Percentiles rank a stretch among this genome's conserved stretches.
Conservation (phyloP, 2,797 vertebrate species). For the Psittacula echo region DNA sequence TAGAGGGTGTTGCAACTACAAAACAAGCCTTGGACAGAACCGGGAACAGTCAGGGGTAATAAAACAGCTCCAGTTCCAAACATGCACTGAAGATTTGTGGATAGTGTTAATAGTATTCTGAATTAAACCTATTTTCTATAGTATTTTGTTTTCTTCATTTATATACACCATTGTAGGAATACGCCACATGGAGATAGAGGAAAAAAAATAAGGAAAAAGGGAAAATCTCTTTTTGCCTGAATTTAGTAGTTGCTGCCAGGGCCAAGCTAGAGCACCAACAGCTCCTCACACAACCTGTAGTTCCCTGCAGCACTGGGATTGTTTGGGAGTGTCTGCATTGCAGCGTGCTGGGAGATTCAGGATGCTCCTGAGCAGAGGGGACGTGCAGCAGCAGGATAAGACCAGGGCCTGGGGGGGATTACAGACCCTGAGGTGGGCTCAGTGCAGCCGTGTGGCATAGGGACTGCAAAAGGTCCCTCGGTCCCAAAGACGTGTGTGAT, state of each 20-base stretch:
- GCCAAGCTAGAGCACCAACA: background rate
- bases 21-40: background rate
- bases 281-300: background rate
- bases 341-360: background rate
- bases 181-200: background rate
- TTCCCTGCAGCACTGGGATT: slow-evolving; percentile 32
- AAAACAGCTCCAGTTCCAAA: background rate
- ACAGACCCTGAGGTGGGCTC: background rate
- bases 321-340: slow-evolving; percentile 52
- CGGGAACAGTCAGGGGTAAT: background rate
- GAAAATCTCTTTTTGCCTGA: background rate
- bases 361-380: background rate
- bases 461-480: background rate
- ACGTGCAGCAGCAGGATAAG: background rate
- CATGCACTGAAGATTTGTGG: background rate
- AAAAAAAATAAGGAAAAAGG: accelerated
- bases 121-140: background rate
- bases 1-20: background rate
- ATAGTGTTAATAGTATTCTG: background rate
- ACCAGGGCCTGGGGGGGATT: background rate
- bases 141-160: background rate
- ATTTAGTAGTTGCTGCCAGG: background rate
- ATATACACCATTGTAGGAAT: background rate
- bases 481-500: background rate
- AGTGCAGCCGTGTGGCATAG: accelerated